Evolutionary conservation across 2,888 invertebrate genomes (phyloP).

Genomic region (Eupeodes latifasciatus): DNA sequence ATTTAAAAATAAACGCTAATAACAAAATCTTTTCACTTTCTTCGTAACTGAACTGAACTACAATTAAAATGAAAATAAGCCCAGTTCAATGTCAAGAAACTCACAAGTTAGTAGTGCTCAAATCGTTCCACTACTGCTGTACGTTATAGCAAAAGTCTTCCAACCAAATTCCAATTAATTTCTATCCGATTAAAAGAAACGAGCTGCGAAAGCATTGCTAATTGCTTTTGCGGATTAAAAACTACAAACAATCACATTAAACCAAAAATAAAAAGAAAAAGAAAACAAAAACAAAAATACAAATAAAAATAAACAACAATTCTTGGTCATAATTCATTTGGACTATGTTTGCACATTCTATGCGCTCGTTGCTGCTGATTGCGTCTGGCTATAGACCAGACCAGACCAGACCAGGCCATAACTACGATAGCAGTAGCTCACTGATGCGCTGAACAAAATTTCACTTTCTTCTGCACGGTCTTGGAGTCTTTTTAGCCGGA

Average conservation of each 20-base stretch:
- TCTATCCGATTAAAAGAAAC: conserved; percentile 62
- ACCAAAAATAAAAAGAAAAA: not conserved
- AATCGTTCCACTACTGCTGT: not conserved
- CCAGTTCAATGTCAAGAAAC: conserved; percentile 32
- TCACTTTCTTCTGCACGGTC: conserved; percentile 61
- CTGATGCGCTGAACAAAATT: conserved; percentile 3
- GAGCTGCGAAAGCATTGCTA: conserved; percentile 66
- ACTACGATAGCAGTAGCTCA: not conserved
- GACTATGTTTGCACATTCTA: not conserved
- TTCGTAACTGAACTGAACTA: not conserved
- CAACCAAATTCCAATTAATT: conserved; percentile 47
- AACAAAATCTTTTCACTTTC: conserved; percentile 14
- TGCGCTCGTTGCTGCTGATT: conserved; percentile 32
- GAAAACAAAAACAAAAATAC: too few species aligned
- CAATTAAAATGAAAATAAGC: conserved; percentile 17
- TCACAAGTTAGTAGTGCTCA: not conserved
- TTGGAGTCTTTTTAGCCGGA: not conserved
- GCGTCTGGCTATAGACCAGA: conserved; percentile 25
- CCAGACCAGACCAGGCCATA: too few species aligned
- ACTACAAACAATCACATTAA: conserved; percentile 35
- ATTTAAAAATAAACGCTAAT: not conserved
- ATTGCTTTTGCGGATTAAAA: conserved; percentile 52
- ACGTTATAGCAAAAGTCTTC: not conserved
- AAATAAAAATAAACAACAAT: conserved; percentile 39
- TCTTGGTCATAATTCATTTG: conserved; percentile 57